Evolutionary conservation across 2,113 vertebrate genomes (phyloP).

Genomic region (Aegypius monachus): DNA sequence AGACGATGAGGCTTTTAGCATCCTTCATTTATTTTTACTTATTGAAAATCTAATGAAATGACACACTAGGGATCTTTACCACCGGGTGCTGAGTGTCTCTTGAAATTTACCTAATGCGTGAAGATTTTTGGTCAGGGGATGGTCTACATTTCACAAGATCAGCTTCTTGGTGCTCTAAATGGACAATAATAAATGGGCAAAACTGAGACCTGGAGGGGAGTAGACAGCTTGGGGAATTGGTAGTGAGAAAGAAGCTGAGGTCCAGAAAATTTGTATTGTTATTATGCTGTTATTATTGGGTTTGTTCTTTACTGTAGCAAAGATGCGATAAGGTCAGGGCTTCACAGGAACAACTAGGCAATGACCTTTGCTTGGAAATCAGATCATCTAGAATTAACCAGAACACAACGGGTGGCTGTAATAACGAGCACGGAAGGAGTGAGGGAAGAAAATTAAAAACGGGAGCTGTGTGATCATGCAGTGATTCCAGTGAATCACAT

Average conservation of each 20-base stretch:
- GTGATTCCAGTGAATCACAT: not conserved
- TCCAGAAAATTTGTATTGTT: not conserved
- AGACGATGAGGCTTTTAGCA: not conserved
- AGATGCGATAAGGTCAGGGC: not conserved
- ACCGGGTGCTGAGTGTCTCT: not conserved
- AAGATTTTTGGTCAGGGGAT: not conserved
- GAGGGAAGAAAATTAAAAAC: not conserved
- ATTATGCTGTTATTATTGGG: not conserved
- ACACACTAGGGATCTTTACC: not conserved
- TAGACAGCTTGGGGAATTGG: not conserved
- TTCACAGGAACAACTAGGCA: not conserved
- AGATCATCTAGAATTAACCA: not conserved
- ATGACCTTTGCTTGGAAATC: not conserved
- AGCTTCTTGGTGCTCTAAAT: not conserved
- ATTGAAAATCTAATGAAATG: not conserved
- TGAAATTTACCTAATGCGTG: not conserved
- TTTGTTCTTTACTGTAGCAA: not conserved
- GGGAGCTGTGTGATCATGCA: fast-evolving
- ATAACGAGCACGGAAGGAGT: not conserved
- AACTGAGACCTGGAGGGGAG: not conserved
- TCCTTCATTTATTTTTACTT: slow-evolving; percentile 2
- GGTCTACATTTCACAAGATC: not conserved
- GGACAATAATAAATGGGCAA: not conserved
- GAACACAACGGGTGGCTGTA: not conserved
- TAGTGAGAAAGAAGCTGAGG: not conserved